A percentile compares a stretch with the other conserved stretches of the same genome.
Evolutionary conservation across 2,113 vertebrate species (phyloP).

Genomic region (Clupea harengus): DNA sequence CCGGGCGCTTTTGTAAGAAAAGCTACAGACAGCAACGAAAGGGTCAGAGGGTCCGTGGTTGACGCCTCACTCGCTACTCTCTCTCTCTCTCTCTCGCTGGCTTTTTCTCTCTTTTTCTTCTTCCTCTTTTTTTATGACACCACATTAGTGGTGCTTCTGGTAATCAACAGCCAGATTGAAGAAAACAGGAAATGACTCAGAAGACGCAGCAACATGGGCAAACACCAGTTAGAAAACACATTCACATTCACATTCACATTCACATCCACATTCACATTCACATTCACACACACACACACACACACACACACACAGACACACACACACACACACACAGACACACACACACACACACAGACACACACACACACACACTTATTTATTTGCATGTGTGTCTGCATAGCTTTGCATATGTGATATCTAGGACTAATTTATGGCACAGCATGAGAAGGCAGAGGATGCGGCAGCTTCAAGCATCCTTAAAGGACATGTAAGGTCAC

Average conservation of each 20-base stretch:
- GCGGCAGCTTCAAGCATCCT: background rate
- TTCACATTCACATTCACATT: background rate
- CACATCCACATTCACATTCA: too few relatives aligned
- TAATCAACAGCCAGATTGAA: constrained; percentile 37
- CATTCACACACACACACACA: background rate
- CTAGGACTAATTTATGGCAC: background rate
- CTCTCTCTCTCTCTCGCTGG: background rate
- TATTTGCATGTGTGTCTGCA: background rate
- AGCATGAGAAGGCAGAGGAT: background rate
- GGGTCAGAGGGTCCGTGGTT: background rate
- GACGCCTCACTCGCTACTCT: background rate
- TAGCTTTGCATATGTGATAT: background rate
- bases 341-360: background rate
- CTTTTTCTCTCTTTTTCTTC: background rate
- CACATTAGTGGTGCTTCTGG: constrained; percentile 35
- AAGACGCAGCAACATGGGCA: constrained; percentile 29
- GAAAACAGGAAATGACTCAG: constrained; percentile 47
- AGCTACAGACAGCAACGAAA: background rate
- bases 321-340: background rate
- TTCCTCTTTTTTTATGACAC: constrained; percentile 21
- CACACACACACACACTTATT: background rate
- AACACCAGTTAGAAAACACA: constrained; percentile 38
- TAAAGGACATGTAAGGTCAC: background rate
- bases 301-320: background rate
- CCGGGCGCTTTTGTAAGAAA: background rate